These are phyloP conservation scores for Xerus rutilus DNA, from an alignment of 2,797 vertebrate species.

Conservation along the genomic window DNA sequence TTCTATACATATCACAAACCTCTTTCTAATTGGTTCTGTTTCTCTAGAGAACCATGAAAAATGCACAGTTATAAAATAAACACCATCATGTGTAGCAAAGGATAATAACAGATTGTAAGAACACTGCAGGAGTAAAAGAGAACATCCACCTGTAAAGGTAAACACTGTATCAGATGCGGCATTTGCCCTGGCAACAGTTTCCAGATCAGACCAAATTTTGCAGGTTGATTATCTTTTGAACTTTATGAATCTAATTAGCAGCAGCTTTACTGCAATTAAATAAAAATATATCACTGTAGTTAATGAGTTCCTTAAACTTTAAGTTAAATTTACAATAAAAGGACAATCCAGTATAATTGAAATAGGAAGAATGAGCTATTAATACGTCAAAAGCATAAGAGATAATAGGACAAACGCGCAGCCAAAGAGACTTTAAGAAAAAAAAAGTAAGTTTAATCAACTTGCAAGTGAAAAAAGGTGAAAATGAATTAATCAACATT, in stretches of 20 bases:
- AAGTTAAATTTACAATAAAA: slow-evolving; percentile 31
- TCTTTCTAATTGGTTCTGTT: not conserved
- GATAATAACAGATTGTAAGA: not conserved
- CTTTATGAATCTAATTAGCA: slow-evolving; percentile 63
- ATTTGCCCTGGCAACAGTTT: slow-evolving; percentile 51
- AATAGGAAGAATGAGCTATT: slow-evolving; percentile 7
- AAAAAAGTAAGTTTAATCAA: not conserved
- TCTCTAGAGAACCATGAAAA: not conserved
- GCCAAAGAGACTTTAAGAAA: not conserved
- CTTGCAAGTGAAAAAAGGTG: not conserved
- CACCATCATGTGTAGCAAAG: not conserved
- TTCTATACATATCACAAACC: not conserved
- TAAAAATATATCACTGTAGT: slow-evolving; percentile 35
- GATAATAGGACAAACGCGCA: not conserved
- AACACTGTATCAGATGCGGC: not conserved
- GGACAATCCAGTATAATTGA: not conserved
- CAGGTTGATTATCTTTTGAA: slow-evolving; percentile 63
- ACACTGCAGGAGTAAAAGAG: not conserved
- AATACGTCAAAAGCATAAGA: not conserved
- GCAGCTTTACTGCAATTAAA: slow-evolving; percentile 32
- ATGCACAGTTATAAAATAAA: not conserved
- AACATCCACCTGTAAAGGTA: slow-evolving; percentile 5
- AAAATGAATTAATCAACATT: slow-evolving; percentile 44
- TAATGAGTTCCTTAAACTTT: slow-evolving; percentile 57
- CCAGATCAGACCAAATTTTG: slow-evolving; percentile 50